Evolutionary conservation across 2,888 invertebrate genomes (phyloP), one percentile per base, ranked within the genome.

Genomic region (Ophion ellenae): DNA sequence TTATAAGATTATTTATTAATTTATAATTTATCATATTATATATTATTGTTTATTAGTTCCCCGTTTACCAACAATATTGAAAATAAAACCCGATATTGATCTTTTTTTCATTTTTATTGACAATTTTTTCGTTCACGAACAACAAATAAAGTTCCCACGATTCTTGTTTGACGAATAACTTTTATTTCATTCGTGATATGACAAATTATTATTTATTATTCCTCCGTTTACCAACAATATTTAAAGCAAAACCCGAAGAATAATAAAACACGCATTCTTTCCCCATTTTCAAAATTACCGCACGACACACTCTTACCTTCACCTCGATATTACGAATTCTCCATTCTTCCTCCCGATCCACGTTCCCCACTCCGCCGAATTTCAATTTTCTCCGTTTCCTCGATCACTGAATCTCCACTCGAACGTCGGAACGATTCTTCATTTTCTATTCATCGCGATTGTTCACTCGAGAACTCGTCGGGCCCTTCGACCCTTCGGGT

Each of bases 311-410:
- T 66, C 76, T 71, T 78, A 85, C 85, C 82, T 76, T 71, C 63
- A 61, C 71, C 82, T 61, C 66, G 76, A 32, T 71, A 73, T 82
- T 71, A 82, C 82, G 71, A 85, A 82, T 61, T 85, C 40, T 79
- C 76, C 85, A 85, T 85, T 59, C 11, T 79, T 57, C 5, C 59
- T 20, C 36, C 66, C 24, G 47, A 40, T 67, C 85, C 24, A 24
- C 61, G 20, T 24, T 28, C 28, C 28, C 66, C 79, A 53, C 28
- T 71, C 73, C n/a, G 5, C 28, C 36, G 67, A 6, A 11, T 59
- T 11, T 4, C 14, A 45, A 71, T 71, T n/a, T 47, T n/a, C 47
- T 28, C 17, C 45, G 67, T 47, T 64, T 28, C n/a, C 57, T 28
- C 57, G 75, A 82, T 79, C 70, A 76, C 78, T 67, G 57, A 85